phyloP scores from a whole-genome alignment of 2,888 invertebrate genomes.

The Vannuccia rotundouncinata region DNA sequence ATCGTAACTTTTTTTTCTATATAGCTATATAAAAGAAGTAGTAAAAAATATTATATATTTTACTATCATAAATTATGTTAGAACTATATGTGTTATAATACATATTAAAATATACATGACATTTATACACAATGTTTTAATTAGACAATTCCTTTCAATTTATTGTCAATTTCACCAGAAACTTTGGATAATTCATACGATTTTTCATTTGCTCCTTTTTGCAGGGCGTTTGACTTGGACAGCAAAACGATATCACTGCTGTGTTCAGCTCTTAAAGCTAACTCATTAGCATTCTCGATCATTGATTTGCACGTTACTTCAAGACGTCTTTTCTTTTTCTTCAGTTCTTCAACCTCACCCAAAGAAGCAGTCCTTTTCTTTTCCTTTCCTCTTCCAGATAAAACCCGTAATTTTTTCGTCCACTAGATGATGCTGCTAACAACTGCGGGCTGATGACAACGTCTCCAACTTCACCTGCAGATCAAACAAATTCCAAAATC shows the following conservation, averaged over 20 bases:
- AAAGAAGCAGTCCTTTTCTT: slow-evolving; percentile 1
- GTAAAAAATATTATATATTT: too few species aligned
- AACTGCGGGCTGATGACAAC: slow-evolving; percentile 11
- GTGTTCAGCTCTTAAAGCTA: slow-evolving; percentile 3
- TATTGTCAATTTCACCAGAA: background rate
- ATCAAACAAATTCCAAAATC: slow-evolving; percentile 1
- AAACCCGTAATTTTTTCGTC: background rate
- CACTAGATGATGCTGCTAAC: background rate
- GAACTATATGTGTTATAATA: background rate
- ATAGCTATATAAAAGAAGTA: too few species aligned
- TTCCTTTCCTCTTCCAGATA: slow-evolving; percentile 14
- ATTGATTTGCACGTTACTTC: background rate
- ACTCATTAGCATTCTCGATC: slow-evolving; percentile 12
- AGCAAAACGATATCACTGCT: background rate
- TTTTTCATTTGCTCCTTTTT: slow-evolving; percentile 5
- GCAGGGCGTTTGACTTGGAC: background rate
- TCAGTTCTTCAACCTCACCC: slow-evolving; percentile 6
- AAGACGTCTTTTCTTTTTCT: slow-evolving; percentile 18
- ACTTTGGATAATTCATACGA: background rate
- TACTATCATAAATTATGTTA: too few species aligned
- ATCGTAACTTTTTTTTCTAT: too few species aligned
- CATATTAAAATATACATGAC: background rate
- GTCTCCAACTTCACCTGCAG: background rate
- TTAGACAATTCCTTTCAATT: background rate
- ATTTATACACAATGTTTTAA: background rate